Evolutionary conservation across 2,113 vertebrate species (phyloP), one percentile per base, ranked within the genome.

Genomic region (Gopherus flavomarginatus): DNA sequence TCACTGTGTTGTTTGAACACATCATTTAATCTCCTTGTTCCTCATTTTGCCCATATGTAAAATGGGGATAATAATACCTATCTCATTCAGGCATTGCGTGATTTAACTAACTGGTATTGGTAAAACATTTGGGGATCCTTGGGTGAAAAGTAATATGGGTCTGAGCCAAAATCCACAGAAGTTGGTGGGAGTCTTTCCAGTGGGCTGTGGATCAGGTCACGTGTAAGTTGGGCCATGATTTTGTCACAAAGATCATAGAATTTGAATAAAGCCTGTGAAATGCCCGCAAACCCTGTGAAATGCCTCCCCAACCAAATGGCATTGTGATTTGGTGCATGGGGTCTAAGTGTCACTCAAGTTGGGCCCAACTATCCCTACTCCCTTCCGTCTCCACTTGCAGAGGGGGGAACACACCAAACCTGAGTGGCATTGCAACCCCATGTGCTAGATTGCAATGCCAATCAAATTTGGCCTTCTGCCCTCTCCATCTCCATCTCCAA

Each of bases 1-100:
- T 65, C 31, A 90, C 11, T 77, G 42, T 52, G 3, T 21, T 62
- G 57, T 22, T 90, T 72, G 13, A 0, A 0, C 53, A 75, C 57
- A 21, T 65, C 22, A 21, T 80, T 26, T 31, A 47, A 42, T 91
- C 7, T 53, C 47, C 90, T 47, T 87, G 54, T 52, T 47, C 75
- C 38, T 3, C 52, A 44, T 11, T 72, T 19, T 47, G 10, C 54
- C 35, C 44, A 44, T 90, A 22, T 35, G 5, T 10, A 17, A 81
- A 56, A 75, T 11, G 44, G 7, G 44, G 8, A 59, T 94, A 85
- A 29, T 80, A 89, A 65, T 54, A 57, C 53, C 72, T 89, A 13
- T 11, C 47, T 72, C 8, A 1, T 16, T 77, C 88, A 83, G 26
- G 21, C 81, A 5, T 14, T 22, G 31, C 82, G 92, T 42, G 50